Evolutionary conservation across 1,140 invertebrate genomes (phyloP), one percentile per base, ranked within the genome.

Genomic region (Drosophila biarmipes): DNA sequence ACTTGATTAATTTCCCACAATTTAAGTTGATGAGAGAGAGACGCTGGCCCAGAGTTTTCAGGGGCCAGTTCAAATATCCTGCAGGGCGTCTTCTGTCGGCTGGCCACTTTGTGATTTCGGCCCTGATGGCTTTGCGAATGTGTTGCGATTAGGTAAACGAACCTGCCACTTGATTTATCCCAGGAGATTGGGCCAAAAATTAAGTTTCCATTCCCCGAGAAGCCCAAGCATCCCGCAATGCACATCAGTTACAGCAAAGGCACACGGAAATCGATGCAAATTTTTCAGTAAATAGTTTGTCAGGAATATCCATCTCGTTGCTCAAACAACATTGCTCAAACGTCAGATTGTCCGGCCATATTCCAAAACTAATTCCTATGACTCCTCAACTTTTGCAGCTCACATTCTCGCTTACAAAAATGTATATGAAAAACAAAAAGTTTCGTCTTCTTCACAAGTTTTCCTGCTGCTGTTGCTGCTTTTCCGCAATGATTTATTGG

Each of bases 1-100:
- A 86, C 82, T 86, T 87, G 82, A 86, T 86, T 86, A 86, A 86
- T 86, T 86, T 89, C 86, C 72, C 74, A 86, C 82, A 87, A 86
- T 86, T 86, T 86, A 86, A 86, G 74, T 87, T 86, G 82, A 86
- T 86, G 82, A 89, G 74, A 64, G 74, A 51, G 59, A 64, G 59
- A 48, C 78, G 52, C 21, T 45, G 53, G 6, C 51, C 71, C 55
- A 58, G 76, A 82, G 64, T 68, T 81, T 66, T 64, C 49, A 77
- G 58, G 19, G 35, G 21, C 37, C 59, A 67, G 45, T 64, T 52
- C 35, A 67, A 67, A 67, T 67, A 67, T 67, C 63, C 63, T 67
- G 63, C 27, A 46, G 49, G 48, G 54, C 71, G 59, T 43, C 55
- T 58, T 40, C 56, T 82, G 74, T 69, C 48, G 46, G 67, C 42